Conservation (phyloP, 2,113 vertebrate species). For the Myanophis thanlyinensis region DNA sequence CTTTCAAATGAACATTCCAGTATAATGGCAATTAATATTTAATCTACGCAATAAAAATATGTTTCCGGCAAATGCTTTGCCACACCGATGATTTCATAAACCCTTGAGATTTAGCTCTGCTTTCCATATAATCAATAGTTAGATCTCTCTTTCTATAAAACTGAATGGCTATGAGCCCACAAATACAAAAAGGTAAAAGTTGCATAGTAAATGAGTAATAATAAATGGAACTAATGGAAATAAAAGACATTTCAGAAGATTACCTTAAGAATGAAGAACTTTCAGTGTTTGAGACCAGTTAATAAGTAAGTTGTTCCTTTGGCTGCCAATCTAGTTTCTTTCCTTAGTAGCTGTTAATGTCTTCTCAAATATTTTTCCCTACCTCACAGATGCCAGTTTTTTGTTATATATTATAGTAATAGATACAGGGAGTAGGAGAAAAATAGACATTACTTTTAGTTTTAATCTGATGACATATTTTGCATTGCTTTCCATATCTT, state of each 20-base stretch:
- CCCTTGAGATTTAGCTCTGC: neutral
- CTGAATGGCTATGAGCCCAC: neutral
- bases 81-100: neutral
- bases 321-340: constrained; percentile 32
- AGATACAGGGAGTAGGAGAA: neutral
- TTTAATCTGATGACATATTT: constrained; percentile 23
- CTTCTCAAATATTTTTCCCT: constrained; percentile 48
- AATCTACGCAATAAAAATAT: neutral
- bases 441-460: constrained; percentile 32
- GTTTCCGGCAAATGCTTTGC: neutral
- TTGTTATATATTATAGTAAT: constrained; percentile 27
- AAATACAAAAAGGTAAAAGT: neutral
- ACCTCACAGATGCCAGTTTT: constrained; percentile 19
- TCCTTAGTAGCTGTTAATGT: constrained; percentile 58
- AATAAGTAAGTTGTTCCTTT: constrained; percentile 27
- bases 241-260: neutral
- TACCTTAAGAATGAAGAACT: neutral
- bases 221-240: constrained; percentile 19
- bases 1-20: neutral
- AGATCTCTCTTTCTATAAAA: constrained; percentile 26
- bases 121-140: neutral
- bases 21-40: neutral
- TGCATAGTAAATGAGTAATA: neutral
- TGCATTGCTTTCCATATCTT: constrained; percentile 12
- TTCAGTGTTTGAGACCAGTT: neutral